A percentile compares a stretch with the other conserved stretches of the same genome.
phyloP scores from a whole-genome alignment of 2,888 invertebrate genomes.

The Volucella inflata region DNA sequence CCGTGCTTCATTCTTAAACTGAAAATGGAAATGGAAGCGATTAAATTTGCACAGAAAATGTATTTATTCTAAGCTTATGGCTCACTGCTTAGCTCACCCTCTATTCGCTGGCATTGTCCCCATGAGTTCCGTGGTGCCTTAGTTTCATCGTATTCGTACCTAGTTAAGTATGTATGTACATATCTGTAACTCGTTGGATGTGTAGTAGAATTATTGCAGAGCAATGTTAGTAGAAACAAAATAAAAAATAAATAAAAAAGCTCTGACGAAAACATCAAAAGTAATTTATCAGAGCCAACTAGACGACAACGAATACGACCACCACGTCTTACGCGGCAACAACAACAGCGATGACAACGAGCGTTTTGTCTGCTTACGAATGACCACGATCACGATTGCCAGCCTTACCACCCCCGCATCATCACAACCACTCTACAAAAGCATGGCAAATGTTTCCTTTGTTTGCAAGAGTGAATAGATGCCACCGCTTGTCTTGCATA shows the following conservation, averaged over 20 bases:
- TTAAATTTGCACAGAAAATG: slow-evolving; percentile 51
- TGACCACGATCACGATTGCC: slow-evolving; percentile 24
- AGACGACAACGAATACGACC: slow-evolving; percentile 57
- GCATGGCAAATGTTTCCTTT: slow-evolving; percentile 63
- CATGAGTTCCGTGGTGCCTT: background rate
- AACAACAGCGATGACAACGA: slow-evolving; percentile 26
- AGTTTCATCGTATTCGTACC: background rate
- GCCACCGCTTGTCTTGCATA: slow-evolving; percentile 6
- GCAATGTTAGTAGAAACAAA: slow-evolving; percentile 1
- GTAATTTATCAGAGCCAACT: slow-evolving; percentile 71
- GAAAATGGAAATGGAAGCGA: slow-evolving; percentile 44
- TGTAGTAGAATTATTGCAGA: background rate
- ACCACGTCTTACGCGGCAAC: too few species aligned
- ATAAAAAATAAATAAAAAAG: slow-evolving; percentile 29
- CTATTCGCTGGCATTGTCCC: background rate
- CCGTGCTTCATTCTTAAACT: slow-evolving; percentile 54
- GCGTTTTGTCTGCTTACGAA: too few species aligned
- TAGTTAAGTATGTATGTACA: background rate
- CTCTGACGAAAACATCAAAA: slow-evolving; percentile 68
- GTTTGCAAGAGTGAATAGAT: slow-evolving; percentile 22
- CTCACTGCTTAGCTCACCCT: background rate
- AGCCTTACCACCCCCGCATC: slow-evolving; percentile 37
- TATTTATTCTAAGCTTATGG: slow-evolving; percentile 48
- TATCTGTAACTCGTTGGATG: slow-evolving; percentile 59
- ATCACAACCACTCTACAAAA: slow-evolving; percentile 24